A percentile compares a stretch with the other conserved stretches of the same genome.
phyloP scores from a whole-genome alignment of 2,888 invertebrate species.

The Amblyteles armatorius region DNA sequence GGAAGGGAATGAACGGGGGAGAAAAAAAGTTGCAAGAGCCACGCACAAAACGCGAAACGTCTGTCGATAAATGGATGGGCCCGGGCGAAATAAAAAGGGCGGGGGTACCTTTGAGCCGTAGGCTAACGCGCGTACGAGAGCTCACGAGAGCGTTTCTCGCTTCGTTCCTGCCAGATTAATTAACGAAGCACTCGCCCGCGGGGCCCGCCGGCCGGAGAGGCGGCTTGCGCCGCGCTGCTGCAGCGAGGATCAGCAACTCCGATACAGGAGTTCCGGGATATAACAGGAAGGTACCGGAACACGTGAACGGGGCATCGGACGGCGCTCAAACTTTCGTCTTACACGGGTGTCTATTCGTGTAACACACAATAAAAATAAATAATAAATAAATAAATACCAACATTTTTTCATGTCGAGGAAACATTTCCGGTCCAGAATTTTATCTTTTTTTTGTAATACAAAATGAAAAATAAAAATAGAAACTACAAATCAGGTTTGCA shows the following conservation, averaged over 20 bases:
- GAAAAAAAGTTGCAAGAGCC: conserved; percentile 4
- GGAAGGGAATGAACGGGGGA: neutral
- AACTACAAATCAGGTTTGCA: neutral
- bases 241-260: conserved; percentile 65
- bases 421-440: no score
- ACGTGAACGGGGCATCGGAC: conserved; percentile 16
- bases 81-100: conserved; percentile 76
- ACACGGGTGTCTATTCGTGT: neutral
- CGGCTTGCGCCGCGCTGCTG: conserved; percentile 9
- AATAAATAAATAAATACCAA: no score
- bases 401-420: no score
- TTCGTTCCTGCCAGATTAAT: conserved; percentile 81
- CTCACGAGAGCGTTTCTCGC: conserved; percentile 58
- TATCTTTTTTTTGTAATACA: no score
- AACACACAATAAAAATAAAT: neutral
- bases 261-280: conserved; percentile 53
- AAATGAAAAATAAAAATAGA: no score
- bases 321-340: conserved; percentile 1
- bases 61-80: conserved; percentile 80
- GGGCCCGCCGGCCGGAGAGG: conserved; percentile 60
- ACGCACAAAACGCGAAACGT: conserved; percentile 50
- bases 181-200: conserved; percentile 82
- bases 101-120: conserved; percentile 75
- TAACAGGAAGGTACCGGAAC: conserved; percentile 32
- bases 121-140: conserved; percentile 37